Conservation (phyloP, 2,888 invertebrate species). For the Parnassius apollo region DNA sequence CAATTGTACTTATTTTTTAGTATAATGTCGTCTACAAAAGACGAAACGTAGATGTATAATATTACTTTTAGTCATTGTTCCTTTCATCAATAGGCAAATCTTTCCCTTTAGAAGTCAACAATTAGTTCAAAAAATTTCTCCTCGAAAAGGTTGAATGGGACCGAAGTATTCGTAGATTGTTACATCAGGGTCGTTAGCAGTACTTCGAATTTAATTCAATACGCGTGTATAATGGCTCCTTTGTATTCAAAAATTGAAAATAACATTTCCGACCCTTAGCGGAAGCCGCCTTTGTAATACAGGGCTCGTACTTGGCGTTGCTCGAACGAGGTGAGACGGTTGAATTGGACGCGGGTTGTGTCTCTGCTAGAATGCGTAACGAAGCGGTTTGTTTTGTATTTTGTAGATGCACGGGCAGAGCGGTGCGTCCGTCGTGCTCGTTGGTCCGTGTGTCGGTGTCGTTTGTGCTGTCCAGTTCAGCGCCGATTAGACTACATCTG, state of each 20-base stretch:
- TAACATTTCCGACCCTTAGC: constrained; percentile 6
- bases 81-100: not conserved
- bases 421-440: not conserved
- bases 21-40: not conserved
- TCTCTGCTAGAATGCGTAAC: constrained; percentile 38
- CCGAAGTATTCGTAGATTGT: constrained; percentile 5
- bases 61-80: not conserved
- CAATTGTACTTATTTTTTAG: not conserved
- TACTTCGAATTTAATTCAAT: constrained; percentile 8
- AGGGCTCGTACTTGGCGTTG: constrained; percentile 15
- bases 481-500: not conserved
- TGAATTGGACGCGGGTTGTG: constrained; percentile 23
- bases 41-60: not conserved
- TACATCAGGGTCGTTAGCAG: not conserved
- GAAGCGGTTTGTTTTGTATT: constrained; percentile 31
- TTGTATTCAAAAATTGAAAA: constrained; percentile 15
- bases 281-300: constrained; percentile 12
- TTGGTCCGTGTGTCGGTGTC: not conserved
- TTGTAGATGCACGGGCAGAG: constrained; percentile 16
- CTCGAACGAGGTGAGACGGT: constrained; percentile 17
- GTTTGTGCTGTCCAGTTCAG: not conserved
- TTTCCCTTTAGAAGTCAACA: constrained; percentile 4
- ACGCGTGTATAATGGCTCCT: not conserved
- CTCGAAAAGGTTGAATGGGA: not conserved
- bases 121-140: constrained; percentile 2